phyloP scores from a whole-genome alignment of 2,113 vertebrate species.

The Pseudorasbora parva region DNA sequence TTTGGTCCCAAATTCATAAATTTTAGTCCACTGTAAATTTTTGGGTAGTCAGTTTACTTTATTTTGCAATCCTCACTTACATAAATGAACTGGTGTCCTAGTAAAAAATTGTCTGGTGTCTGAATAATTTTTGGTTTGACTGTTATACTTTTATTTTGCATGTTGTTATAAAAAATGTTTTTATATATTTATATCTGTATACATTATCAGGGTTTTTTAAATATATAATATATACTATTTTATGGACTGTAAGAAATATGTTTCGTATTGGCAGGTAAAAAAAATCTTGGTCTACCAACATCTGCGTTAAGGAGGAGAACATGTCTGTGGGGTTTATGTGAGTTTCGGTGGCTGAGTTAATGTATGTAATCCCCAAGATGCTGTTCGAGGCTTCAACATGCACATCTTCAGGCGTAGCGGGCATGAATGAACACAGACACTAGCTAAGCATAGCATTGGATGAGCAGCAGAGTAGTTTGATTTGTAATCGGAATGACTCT shows the following conservation, averaged over 20 bases:
- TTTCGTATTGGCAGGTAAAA: not conserved
- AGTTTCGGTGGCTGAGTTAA: not conserved
- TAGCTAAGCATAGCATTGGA: constrained; percentile 35
- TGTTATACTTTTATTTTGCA: not conserved
- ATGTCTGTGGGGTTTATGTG: not conserved
- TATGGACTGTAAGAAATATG: not conserved
- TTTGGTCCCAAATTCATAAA: too few species aligned
- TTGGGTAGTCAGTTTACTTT: too few species aligned
- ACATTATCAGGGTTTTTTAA: not conserved
- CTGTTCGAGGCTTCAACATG: constrained; percentile 29
- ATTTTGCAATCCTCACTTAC: too few species aligned
- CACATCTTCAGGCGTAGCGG: not conserved
- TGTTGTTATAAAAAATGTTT: not conserved
- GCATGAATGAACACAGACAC: constrained; percentile 4
- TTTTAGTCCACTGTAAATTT: too few species aligned
- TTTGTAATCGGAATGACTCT: constrained; percentile 3
- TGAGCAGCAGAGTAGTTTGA: constrained; percentile 20
- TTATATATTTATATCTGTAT: not conserved
- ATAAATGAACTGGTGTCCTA: too few species aligned
- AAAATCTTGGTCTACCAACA: too few species aligned
- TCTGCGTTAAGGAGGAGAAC: too few species aligned
- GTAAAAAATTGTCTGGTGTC: too few species aligned
- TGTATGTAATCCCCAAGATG: constrained; percentile 33
- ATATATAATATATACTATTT: not conserved
- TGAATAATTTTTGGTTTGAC: too few species aligned